A percentile compares a stretch with the other conserved stretches of the same genome.
phyloP scores from a whole-genome alignment of 2,888 invertebrate species.

The Zelleria hepariella region DNA sequence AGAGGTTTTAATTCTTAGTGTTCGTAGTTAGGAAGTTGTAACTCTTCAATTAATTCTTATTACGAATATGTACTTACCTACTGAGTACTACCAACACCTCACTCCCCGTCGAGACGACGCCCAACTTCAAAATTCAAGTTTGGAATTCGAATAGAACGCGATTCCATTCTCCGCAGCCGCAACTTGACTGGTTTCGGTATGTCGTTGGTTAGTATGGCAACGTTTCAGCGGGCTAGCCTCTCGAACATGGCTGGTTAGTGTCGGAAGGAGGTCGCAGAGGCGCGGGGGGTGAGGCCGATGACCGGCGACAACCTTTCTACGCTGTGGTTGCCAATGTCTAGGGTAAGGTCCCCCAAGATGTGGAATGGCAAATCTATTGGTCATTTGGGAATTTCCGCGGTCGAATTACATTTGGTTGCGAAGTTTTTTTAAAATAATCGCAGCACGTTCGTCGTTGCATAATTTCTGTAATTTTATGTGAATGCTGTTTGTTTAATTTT shows the following conservation, averaged over 20 bases:
- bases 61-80: no score
- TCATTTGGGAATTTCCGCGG: conserved; percentile 33
- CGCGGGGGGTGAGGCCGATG: conserved; percentile 52
- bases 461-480: neutral
- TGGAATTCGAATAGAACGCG: conserved; percentile 8
- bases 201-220: conserved; percentile 15
- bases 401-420: conserved; percentile 38
- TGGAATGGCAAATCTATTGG: conserved; percentile 36
- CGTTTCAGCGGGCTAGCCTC: conserved; percentile 20
- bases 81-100: neutral
- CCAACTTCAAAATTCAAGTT: conserved; percentile 9
- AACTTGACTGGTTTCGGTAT: conserved; percentile 29
- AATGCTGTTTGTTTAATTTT: neutral
- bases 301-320: conserved; percentile 60
- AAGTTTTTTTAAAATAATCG: conserved; percentile 13
- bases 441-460: neutral
- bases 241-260: conserved; percentile 38
- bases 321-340: conserved; percentile 51
- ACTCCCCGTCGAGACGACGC: neutral
- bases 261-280: conserved; percentile 51
- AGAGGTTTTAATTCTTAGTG: no score
- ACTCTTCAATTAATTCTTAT: no score
- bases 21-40: no score
- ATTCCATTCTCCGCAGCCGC: conserved; percentile 15
- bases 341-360: conserved; percentile 50